phyloP scores from a whole-genome alignment of 1,140 invertebrate species.

The Orussus abietinus region DNA sequence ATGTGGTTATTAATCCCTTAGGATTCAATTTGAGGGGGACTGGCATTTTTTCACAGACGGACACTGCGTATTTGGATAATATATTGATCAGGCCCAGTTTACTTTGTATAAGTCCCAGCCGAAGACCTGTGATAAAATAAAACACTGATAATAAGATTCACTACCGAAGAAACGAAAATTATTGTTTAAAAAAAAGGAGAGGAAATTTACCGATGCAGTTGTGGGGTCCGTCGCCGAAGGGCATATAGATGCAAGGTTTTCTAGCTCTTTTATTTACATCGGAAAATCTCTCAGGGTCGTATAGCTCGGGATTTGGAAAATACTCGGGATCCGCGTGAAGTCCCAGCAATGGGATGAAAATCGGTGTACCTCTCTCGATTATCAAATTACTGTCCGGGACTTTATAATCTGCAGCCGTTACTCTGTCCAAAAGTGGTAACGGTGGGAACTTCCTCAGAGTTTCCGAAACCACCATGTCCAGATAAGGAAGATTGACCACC shows the following conservation, averaged over 20 bases:
- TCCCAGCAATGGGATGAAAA: constrained; percentile 41
- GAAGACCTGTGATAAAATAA: too few species aligned
- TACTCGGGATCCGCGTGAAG: constrained; percentile 51
- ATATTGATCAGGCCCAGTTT: constrained; percentile 20
- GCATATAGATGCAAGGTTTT: constrained; percentile 56
- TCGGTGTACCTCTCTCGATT: constrained; percentile 43
- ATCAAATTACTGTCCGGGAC: constrained; percentile 37
- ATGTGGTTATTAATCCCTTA: constrained; percentile 13
- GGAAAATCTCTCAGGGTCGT: constrained; percentile 63
- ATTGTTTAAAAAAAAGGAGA: constrained; percentile 1
- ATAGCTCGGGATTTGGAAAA: constrained; percentile 63
- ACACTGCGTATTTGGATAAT: constrained; percentile 19
- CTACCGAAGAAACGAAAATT: background rate
- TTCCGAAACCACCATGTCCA: constrained; percentile 43
- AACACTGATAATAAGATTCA: background rate
- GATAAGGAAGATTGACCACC: constrained; percentile 5
- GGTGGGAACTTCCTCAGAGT: constrained; percentile 59
- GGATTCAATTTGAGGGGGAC: constrained; percentile 1
- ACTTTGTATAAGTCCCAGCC: constrained; percentile 20
- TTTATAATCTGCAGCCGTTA: constrained; percentile 41
- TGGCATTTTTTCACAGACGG: constrained; percentile 2
- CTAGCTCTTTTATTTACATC: constrained; percentile 41
- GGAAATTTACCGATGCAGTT: constrained; percentile 60
- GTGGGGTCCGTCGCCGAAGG: constrained; percentile 68
- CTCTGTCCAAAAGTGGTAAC: constrained; percentile 48